Conservation (phyloP, 2,797 vertebrate genomes). For the Sardinella longiceps region DNA sequence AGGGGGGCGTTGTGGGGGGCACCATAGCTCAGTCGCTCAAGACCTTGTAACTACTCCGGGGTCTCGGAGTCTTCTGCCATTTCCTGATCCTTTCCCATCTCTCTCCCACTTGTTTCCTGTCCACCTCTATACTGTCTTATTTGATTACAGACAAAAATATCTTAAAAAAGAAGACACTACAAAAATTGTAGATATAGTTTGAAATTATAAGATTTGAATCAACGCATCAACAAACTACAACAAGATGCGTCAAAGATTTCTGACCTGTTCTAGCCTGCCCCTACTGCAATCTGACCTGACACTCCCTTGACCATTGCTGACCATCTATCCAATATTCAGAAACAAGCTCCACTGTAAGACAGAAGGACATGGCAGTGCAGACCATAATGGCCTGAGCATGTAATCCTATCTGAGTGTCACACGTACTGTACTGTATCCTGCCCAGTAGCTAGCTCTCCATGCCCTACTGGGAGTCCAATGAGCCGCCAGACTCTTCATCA, state of each 20-base stretch:
- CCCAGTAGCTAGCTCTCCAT: not conserved
- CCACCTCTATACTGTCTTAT: too few species aligned
- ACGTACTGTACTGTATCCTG: not conserved
- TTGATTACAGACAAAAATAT: too few species aligned
- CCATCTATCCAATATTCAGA: not conserved
- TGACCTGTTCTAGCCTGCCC: not conserved
- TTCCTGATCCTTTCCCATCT: too few species aligned
- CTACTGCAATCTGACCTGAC: not conserved
- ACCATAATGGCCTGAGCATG: not conserved
- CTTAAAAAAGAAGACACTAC: too few species aligned
- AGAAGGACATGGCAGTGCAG: not conserved
- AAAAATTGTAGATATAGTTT: not conserved
- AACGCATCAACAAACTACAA: not conserved
- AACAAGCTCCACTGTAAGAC: not conserved
- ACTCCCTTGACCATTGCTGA: not conserved
- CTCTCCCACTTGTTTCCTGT: too few species aligned
- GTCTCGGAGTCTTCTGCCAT: too few species aligned
- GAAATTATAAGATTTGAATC: not conserved
- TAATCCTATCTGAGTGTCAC: not conserved
- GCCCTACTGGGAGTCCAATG: not conserved
- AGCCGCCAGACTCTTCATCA: conserved; percentile 12
- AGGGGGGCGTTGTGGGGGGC: too few species aligned
- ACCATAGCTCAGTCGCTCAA: too few species aligned
- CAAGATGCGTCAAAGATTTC: not conserved
- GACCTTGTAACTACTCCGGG: too few species aligned